A percentile compares a stretch with the other conserved stretches of the same genome.
Conservation (phyloP, 2,797 vertebrate genomes). For the Enteromius fasciolatus region DNA sequence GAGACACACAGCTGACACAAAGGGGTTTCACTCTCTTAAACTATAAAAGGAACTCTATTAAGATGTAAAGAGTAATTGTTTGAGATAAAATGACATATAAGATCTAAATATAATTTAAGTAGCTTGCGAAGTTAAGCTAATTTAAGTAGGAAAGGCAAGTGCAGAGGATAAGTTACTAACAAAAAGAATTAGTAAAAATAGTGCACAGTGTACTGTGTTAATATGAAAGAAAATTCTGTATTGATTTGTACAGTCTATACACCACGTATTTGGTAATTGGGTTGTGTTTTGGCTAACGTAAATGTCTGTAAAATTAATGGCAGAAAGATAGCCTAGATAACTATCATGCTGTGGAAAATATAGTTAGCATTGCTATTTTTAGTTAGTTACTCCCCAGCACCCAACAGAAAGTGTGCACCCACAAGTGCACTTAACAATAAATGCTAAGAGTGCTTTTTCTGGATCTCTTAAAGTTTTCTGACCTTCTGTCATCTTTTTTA, state of each 20-base stretch:
- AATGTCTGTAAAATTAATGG: neutral
- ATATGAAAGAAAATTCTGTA: neutral
- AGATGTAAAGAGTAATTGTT: conserved; percentile 21
- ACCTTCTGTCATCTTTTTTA: conserved; percentile 5
- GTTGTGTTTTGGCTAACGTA: neutral
- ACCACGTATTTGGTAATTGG: neutral
- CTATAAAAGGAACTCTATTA: conserved; percentile 34
- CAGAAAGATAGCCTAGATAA: neutral
- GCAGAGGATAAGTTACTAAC: neutral
- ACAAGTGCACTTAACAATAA: conserved; percentile 17
- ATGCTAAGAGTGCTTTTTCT: neutral
- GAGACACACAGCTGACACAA: conserved; percentile 31
- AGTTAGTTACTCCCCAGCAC: conserved; percentile 8
- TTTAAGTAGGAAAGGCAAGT: neutral
- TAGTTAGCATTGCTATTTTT: neutral
- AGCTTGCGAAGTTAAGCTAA: neutral
- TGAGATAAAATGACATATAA: neutral
- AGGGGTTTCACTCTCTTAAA: conserved; percentile 16
- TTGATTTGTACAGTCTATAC: neutral
- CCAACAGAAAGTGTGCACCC: no score
- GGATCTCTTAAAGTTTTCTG: conserved; percentile 2
- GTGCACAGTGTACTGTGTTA: neutral
- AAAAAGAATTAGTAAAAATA: neutral
- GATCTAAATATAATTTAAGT: conserved; percentile 19
- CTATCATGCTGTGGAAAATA: neutral